Percentiles rank a stretch among this genome's conserved stretches.
Evolutionary conservation across 2,888 invertebrate species (phyloP).

Genomic region (Netelia inedita): DNA sequence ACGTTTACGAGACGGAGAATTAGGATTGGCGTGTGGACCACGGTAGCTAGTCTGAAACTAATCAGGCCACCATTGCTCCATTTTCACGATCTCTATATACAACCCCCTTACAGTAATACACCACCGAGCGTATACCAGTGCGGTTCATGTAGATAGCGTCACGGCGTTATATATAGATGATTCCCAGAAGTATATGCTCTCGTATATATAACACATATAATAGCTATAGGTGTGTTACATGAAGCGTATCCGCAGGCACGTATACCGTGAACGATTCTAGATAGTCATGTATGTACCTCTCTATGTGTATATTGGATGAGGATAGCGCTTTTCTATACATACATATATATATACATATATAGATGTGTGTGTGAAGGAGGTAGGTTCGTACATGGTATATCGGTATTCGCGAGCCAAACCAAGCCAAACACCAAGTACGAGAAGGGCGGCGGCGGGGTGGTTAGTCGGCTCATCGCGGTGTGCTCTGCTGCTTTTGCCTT

Average conservation of each 20-base stretch:
- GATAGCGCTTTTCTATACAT: neutral
- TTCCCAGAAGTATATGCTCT: slow-evolving; percentile 30
- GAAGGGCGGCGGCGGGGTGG: slow-evolving; percentile 20
- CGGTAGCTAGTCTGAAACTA: slow-evolving; percentile 71
- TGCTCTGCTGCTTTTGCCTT: slow-evolving; percentile 30
- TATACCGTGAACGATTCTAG: slow-evolving; percentile 53
- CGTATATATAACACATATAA: slow-evolving; percentile 34
- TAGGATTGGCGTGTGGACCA: slow-evolving; percentile 68
- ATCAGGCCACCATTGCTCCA: slow-evolving; percentile 74
- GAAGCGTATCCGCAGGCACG: slow-evolving; percentile 63
- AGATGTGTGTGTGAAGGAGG: neutral
- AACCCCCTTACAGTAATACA: neutral
- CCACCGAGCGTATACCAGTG: slow-evolving; percentile 8
- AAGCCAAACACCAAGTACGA: slow-evolving; percentile 4
- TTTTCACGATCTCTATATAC: slow-evolving; percentile 69
- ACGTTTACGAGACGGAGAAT: slow-evolving; percentile 66
- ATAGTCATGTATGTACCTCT: slow-evolving; percentile 32
- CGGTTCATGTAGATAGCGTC: slow-evolving; percentile 44
- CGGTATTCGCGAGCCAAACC: slow-evolving; percentile 62
- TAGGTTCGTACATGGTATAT: slow-evolving; percentile 25
- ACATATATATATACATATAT: too few relatives aligned
- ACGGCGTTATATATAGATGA: slow-evolving; percentile 35
- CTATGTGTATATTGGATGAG: slow-evolving; percentile 22
- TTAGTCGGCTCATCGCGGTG: slow-evolving; percentile 33
- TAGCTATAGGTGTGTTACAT: slow-evolving; percentile 32